Evolutionary conservation across 30 jellyfish, hydroid and myxozoan species (phyloP).

Genomic region (Chrysaora quinquecirrha): DNA sequence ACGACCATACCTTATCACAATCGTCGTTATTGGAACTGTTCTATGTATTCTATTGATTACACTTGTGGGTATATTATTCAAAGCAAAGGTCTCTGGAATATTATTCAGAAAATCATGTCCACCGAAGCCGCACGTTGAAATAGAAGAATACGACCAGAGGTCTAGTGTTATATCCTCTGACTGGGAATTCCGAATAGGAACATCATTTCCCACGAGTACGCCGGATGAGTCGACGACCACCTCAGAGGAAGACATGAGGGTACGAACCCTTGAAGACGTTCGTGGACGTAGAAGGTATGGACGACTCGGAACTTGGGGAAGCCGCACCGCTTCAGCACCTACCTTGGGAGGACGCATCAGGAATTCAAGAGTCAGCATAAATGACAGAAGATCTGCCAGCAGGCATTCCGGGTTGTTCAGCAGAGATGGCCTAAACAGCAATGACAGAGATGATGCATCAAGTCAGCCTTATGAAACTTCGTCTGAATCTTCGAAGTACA

Average conservation of each 20-base stretch:
- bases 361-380: slow-evolving; percentile 67
- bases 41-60: slow-evolving; percentile 85
- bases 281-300: slow-evolving; percentile 84
- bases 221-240: slow-evolving; percentile 97
- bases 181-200: slow-evolving; percentile 92
- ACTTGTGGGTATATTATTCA: slow-evolving; percentile 79
- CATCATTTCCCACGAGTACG: slow-evolving; percentile 97
- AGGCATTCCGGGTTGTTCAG: slow-evolving; percentile 67
- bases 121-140: slow-evolving; percentile 92
- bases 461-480: slow-evolving; percentile 90
- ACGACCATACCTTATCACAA: slow-evolving; percentile 90
- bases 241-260: slow-evolving; percentile 96
- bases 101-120: slow-evolving; percentile 85
- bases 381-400: slow-evolving; percentile 66
- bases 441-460: slow-evolving; percentile 54
- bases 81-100: slow-evolving; percentile 72
- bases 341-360: slow-evolving; percentile 89
- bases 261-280: slow-evolving; percentile 86
- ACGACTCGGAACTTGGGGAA: slow-evolving; percentile 93
- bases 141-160: slow-evolving; percentile 95
- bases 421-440: slow-evolving; percentile 27
- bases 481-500: slow-evolving; percentile 78
- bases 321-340: slow-evolving; percentile 99
- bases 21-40: slow-evolving; percentile 85
- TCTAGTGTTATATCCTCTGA: slow-evolving; percentile 97